Evolutionary conservation across 2,797 vertebrate genomes (phyloP).

Genomic region (Platalea minor): DNA sequence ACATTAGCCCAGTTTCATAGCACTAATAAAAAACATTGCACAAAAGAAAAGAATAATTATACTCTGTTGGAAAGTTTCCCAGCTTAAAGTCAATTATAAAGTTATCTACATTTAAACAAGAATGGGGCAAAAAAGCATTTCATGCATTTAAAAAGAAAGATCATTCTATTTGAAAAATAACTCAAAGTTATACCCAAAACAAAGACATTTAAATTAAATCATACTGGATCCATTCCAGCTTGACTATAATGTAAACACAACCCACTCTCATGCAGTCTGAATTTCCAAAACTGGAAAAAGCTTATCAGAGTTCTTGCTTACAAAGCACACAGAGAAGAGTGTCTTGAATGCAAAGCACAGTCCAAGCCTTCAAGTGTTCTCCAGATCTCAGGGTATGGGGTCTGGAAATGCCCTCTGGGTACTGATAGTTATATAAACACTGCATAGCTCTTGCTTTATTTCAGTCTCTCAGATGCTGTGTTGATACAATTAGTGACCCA

Average conservation of each 20-base stretch:
- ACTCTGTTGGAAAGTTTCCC: conserved; percentile 43
- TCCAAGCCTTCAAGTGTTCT: conserved; percentile 32
- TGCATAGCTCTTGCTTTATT: background rate
- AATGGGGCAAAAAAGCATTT: background rate
- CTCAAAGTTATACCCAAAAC: conserved; percentile 49
- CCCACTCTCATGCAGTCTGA: conserved; percentile 15
- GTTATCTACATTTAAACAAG: conserved; percentile 57
- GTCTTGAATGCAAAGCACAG: conserved; percentile 42
- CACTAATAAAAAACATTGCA: conserved; percentile 71
- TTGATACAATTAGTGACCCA: conserved; percentile 25
- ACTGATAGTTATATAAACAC: conserved; percentile 34
- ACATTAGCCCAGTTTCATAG: conserved; percentile 78
- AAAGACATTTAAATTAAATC: conserved; percentile 60
- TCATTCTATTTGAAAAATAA: conserved; percentile 51
- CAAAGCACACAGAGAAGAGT: conserved; percentile 48
- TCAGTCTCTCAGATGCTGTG: background rate
- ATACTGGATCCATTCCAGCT: conserved; percentile 44
- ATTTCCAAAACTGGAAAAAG: conserved; percentile 55
- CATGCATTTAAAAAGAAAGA: conserved; percentile 17
- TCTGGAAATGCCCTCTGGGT: conserved; percentile 24
- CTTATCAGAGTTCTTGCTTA: conserved; percentile 54
- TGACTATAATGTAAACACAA: conserved; percentile 49
- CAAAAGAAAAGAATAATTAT: conserved; percentile 60
- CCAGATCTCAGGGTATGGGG: background rate
- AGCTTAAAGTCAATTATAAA: conserved; percentile 49